phyloP scores from a whole-genome alignment of 2,797 vertebrate species.

The Clarias laeviceps region DNA sequence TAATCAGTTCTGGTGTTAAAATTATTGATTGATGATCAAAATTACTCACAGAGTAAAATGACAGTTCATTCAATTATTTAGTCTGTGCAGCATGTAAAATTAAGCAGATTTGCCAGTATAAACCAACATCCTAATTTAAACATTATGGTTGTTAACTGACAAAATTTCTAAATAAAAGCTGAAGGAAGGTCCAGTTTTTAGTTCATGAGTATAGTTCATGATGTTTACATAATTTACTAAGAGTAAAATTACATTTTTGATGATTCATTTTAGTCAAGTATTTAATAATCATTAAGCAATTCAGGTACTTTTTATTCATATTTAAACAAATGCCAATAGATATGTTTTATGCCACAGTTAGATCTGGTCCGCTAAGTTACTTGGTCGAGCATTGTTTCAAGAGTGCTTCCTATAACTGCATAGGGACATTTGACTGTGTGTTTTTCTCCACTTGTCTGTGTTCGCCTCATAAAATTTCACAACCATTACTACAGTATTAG shows the following conservation, averaged over 20 bases:
- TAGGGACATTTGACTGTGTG: neutral
- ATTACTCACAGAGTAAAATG: neutral
- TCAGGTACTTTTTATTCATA: neutral
- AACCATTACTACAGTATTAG: neutral
- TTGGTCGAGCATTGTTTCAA: neutral
- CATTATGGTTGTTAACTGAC: neutral
- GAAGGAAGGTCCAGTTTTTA: neutral
- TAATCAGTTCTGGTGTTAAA: neutral
- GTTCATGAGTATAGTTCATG: no score
- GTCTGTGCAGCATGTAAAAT: neutral
- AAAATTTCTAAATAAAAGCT: neutral
- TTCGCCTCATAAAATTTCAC: neutral
- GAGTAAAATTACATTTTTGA: neutral
- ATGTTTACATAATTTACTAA: neutral
- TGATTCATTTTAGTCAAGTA: neutral
- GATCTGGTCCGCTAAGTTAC: neutral
- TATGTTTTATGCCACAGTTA: neutral
- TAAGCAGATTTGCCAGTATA: neutral
- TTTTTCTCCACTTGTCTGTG: neutral
- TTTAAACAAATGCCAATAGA: neutral
- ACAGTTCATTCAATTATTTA: neutral
- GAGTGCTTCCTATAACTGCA: neutral
- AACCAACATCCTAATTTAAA: neutral
- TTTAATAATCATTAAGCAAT: neutral
- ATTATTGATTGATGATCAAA: neutral